phyloP scores from a whole-genome alignment of 2,797 vertebrate genomes.

The Siniperca undulata region DNA sequence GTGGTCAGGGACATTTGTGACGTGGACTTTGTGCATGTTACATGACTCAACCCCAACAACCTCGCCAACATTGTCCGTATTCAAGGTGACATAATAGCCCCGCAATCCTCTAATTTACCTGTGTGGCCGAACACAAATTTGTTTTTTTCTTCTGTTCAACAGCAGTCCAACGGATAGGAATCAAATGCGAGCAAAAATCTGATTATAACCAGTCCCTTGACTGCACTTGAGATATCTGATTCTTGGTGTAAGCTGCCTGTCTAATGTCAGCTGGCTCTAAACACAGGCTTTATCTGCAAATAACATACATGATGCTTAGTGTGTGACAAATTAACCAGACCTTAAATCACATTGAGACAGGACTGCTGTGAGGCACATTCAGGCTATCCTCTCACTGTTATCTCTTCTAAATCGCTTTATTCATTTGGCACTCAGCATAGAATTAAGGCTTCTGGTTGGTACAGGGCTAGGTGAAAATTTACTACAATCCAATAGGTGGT shows the following conservation, averaged over 20 bases:
- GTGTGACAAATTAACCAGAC: background rate
- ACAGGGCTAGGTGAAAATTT: background rate
- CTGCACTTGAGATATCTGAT: background rate
- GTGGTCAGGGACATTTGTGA: background rate
- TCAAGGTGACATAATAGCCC: background rate
- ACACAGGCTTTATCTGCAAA: background rate
- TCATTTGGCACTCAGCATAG: slow-evolving; percentile 9
- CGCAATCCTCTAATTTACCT: background rate
- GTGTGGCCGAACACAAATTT: background rate
- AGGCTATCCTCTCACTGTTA: slow-evolving; percentile 1
- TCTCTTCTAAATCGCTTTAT: slow-evolving; percentile 34
- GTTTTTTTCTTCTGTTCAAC: background rate
- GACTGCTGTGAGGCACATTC: too few relatives aligned
- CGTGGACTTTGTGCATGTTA: background rate
- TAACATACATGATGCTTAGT: background rate
- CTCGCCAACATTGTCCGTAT: background rate
- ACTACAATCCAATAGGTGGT: slow-evolving; percentile 7
- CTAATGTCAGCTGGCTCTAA: background rate
- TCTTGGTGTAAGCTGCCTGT: background rate
- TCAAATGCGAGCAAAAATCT: background rate
- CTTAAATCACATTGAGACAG: background rate
- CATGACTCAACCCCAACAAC: background rate
- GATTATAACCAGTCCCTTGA: background rate
- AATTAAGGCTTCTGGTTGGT: slow-evolving; percentile 3
- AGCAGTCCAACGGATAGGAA: background rate